Percentiles rank a stretch among this genome's conserved stretches.
These are phyloP conservation scores for Polydrusus cervinus DNA, from an alignment of 2,888 invertebrate genomes.

Conservation along the genomic window DNA sequence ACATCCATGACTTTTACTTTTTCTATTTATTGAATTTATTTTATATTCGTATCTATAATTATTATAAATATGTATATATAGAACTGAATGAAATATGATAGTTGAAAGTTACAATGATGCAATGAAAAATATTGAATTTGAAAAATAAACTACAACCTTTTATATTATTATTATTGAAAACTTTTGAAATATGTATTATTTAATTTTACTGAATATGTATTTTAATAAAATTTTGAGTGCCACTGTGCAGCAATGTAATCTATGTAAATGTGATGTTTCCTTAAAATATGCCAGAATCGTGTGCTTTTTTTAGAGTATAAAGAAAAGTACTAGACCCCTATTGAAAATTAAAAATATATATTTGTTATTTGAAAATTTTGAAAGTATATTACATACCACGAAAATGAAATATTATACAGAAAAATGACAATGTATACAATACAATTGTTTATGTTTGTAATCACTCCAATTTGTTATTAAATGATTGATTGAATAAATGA, in stretches of 20 bases:
- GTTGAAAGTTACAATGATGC: not conserved
- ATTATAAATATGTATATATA: not conserved
- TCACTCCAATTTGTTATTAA: too few relatives aligned
- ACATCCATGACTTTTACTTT: not conserved
- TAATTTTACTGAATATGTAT: not conserved
- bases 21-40: slow-evolving; percentile 3
- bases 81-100: not conserved
- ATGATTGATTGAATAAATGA: too few relatives aligned
- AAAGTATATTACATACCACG: not conserved
- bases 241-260: not conserved
- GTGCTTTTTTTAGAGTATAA: not conserved
- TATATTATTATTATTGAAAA: not conserved
- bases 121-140: not conserved
- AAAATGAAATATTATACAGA: not conserved
- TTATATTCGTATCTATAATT: not conserved
- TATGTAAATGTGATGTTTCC: too few relatives aligned
- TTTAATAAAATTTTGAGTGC: not conserved
- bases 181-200: too few relatives aligned
- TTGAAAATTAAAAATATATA: too few relatives aligned
- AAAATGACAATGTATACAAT: not conserved
- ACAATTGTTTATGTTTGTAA: too few relatives aligned
- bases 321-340: not conserved
- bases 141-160: not conserved
- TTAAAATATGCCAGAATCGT: too few relatives aligned
- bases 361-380: too few relatives aligned